Evolutionary conservation across 2,113 vertebrate species (phyloP), one percentile per base, ranked within the genome.

Genomic region (Pelodiscus sinensis): DNA sequence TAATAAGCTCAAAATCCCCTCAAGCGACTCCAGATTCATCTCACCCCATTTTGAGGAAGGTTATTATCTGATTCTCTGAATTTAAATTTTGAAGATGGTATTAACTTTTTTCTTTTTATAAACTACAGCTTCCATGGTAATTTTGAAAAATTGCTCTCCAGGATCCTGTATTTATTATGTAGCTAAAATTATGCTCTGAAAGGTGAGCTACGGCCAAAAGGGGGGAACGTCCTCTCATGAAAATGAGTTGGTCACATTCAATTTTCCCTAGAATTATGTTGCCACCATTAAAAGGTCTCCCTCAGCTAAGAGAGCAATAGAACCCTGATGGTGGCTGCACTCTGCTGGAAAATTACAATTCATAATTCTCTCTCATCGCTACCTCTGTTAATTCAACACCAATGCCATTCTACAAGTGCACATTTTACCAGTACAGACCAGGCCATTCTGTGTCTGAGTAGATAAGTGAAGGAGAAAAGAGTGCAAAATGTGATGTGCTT

Each of bases 41-140:
- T 85, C 8, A 73, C 54, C 0, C 0, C 0, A 12, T 4, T 50
- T 54, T 21, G 21, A 35, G 4, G 29, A 86, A 68, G 3, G 4
- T 27, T 31, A 73, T 50, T 0, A 3, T 3, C 1, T 4, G 2
- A 16, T 57, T 6, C 9, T 79, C 68, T 84, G 25, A 62, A 56
- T 29, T 58, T 54, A 27, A 84, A 29, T 57, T 2, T 75, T 75
- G 71, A 22, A 75, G 11, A 75, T 24, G 22, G 38, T 38, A 75
- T 71, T 71, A 24, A 44, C 38, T 75, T 22, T 14, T 50, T 84
- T 44, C 44, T 81, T 90, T 78, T 2, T 60, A 2, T 52, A 90
- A 65, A 21, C 2, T 38, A 44, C 6, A 82, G 27, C 15, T 50
- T 4, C 2, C 11, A n/a, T 9, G 44, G 35, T 60, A 82, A 90